A percentile compares a stretch with the other conserved stretches of the same genome.
phyloP scores from a whole-genome alignment of 2,797 vertebrate genomes.

The Chlorospingus semifuscus region DNA sequence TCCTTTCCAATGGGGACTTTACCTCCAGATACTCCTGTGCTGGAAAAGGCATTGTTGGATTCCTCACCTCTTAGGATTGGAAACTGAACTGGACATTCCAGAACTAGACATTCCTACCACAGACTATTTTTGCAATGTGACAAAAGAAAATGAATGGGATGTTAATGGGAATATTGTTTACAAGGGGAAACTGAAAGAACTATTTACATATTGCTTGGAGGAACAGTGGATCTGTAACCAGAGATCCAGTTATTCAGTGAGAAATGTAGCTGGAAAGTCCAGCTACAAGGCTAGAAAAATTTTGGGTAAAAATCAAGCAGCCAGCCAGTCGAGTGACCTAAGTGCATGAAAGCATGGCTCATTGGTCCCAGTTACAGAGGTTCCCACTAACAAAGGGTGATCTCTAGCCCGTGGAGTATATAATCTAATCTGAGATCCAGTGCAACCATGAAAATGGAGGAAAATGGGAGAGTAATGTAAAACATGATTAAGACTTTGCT shows the following conservation, averaged over 20 bases:
- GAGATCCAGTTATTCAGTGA: background rate
- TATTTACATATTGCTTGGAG: fast-evolving
- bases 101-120: background rate
- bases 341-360: background rate
- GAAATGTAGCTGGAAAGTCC: background rate
- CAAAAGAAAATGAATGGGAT: background rate
- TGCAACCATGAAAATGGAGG: background rate
- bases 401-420: background rate
- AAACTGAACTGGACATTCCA: background rate
- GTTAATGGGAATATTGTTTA: background rate
- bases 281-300: background rate
- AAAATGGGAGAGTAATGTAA: background rate
- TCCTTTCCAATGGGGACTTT: background rate
- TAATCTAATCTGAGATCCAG: background rate
- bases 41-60: background rate
- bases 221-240: background rate
- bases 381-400: background rate
- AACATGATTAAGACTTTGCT: background rate
- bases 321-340: background rate
- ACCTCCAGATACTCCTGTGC: background rate
- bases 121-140: background rate
- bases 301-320: background rate
- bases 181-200: background rate
- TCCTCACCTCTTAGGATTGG: background rate
- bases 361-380: fast-evolving